These are phyloP conservation scores for Dolichomitus sp. DNA, from an alignment of 2,888 invertebrate genomes.

Conservation along the genomic window DNA sequence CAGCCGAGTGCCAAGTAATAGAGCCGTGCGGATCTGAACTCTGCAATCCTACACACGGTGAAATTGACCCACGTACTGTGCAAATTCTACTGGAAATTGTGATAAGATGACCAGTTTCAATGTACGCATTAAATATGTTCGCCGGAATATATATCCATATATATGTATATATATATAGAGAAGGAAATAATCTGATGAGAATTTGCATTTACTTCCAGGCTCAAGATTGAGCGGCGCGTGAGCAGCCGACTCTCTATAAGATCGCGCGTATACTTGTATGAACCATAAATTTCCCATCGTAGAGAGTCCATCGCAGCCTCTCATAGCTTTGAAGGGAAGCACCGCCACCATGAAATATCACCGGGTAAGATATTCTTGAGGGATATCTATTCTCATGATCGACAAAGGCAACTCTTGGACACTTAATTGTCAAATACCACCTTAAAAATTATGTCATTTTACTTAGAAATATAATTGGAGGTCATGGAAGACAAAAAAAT, in stretches of 20 bases:
- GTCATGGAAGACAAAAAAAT: too few species aligned
- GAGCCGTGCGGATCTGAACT: too few species aligned
- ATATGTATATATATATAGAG: constrained; percentile 34
- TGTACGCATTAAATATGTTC: background rate
- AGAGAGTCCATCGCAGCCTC: background rate
- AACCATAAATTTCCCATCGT: background rate
- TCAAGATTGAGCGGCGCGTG: constrained; percentile 24
- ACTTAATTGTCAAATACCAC: background rate
- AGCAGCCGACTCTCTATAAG: constrained; percentile 18
- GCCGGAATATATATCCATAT: background rate
- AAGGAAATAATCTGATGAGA: constrained; percentile 77
- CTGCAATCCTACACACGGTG: too few species aligned
- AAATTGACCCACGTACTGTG: background rate
- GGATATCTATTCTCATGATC: background rate
- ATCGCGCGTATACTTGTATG: background rate
- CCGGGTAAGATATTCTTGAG: background rate
- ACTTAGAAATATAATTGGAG: too few species aligned
- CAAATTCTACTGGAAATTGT: background rate
- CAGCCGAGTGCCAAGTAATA: too few species aligned
- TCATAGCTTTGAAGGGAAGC: background rate
- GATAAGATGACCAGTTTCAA: background rate
- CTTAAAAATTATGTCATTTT: too few species aligned
- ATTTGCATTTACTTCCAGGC: constrained; percentile 73
- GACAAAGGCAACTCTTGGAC: background rate
- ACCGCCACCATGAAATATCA: background rate